These are phyloP conservation scores for Amorpha juglandis DNA, from an alignment of 2,888 invertebrate genomes.

Conservation along the genomic window DNA sequence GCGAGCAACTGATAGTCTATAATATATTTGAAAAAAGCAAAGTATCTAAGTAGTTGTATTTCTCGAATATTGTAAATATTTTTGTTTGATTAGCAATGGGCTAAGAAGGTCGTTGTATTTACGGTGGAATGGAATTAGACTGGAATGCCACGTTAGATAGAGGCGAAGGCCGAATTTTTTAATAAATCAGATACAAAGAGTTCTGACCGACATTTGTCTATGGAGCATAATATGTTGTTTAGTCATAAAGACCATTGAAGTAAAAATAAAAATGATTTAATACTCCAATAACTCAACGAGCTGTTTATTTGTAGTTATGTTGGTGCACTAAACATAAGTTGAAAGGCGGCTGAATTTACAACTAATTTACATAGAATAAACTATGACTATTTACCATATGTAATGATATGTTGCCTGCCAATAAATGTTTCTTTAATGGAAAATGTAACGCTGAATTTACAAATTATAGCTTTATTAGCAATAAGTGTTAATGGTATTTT, in stretches of 20 bases:
- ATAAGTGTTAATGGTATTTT: no score
- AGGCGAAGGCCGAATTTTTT: constrained; percentile 21
- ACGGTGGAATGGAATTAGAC: constrained; percentile 24
- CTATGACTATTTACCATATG: no score
- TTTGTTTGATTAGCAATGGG: constrained; percentile 16
- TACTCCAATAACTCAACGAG: not conserved
- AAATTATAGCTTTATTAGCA: no score
- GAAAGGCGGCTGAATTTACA: not conserved
- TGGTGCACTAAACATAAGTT: not conserved
- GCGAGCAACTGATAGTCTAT: no score
- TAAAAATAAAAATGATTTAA: constrained; percentile 14
- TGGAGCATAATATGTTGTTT: not conserved
- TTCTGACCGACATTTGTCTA: constrained; percentile 24
- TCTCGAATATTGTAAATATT: constrained; percentile 22
- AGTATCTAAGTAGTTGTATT: not conserved
- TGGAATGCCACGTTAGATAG: constrained; percentile 23
- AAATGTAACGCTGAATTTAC: no score
- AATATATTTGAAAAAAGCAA: not conserved
- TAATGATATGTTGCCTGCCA: no score
- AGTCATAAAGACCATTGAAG: constrained; percentile 9
- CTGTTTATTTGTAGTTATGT: not conserved
- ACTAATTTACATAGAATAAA: no score
- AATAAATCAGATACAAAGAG: constrained; percentile 19
- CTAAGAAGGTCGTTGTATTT: constrained; percentile 27
- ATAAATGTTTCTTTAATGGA: no score